Evolutionary conservation across 2,113 vertebrate species (phyloP).

Genomic region (Istiophorus platypterus): DNA sequence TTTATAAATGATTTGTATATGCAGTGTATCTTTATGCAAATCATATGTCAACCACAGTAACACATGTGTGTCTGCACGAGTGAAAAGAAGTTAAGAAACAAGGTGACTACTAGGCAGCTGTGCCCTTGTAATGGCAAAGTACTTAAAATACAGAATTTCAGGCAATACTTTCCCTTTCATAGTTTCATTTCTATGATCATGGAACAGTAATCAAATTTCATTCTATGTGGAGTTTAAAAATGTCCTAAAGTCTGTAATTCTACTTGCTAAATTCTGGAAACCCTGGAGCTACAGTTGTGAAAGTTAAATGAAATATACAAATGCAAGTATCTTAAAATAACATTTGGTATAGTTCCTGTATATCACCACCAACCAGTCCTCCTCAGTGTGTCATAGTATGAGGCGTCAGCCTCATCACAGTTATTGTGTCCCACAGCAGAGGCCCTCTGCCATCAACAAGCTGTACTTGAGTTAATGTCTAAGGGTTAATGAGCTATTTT

Average conservation of each 20-base stretch:
- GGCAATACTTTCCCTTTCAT: too few species aligned
- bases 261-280: too few species aligned
- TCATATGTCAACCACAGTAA: not conserved
- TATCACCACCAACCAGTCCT: not conserved
- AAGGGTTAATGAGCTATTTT: slow-evolving; percentile 59
- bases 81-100: not conserved
- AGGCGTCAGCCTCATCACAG: not conserved
- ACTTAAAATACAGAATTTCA: too few species aligned
- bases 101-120: not conserved
- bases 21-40: not conserved
- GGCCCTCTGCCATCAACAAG: slow-evolving; percentile 27
- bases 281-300: too few species aligned
- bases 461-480: slow-evolving; percentile 36
- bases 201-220: too few species aligned
- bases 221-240: too few species aligned
- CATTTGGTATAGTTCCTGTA: too few species aligned
- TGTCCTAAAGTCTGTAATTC: too few species aligned
- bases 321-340: too few species aligned
- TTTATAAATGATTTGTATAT: not conserved
- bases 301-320: too few species aligned
- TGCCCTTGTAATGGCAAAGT: not conserved
- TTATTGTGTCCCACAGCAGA: not conserved
- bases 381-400: not conserved
- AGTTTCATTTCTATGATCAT: too few species aligned
- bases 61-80: not conserved